Evolutionary conservation across 2,797 vertebrate species (phyloP).

Genomic region (Eremophila alpestris): DNA sequence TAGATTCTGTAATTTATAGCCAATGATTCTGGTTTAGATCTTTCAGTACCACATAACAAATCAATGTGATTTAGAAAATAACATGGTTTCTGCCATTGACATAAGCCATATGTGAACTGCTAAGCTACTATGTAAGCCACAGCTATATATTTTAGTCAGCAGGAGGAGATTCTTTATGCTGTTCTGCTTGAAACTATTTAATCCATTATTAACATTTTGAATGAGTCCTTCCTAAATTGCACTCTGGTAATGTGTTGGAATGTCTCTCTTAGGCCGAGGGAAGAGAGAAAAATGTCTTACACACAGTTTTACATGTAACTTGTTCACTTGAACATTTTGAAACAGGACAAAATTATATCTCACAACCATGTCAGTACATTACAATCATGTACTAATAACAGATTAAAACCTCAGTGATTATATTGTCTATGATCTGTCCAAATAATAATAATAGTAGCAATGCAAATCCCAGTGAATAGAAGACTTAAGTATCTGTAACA

Average conservation of each 20-base stretch:
- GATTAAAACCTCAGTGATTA: conserved; percentile 9
- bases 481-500: not conserved
- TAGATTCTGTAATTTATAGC: conserved; percentile 78
- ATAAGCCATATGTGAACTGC: conserved; percentile 82
- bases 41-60: conserved; percentile 83
- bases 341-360: not conserved
- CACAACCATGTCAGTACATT: not conserved
- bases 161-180: conserved; percentile 66
- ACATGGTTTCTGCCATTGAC: conserved; percentile 79
- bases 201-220: conserved; percentile 71
- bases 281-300: conserved; percentile 46
- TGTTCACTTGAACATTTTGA: not conserved
- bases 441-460: not conserved
- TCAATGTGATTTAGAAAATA: conserved; percentile 81
- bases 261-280: conserved; percentile 27
- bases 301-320: conserved; percentile 31
- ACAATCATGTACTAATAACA: not conserved
- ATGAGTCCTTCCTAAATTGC: conserved; percentile 60
- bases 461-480: not conserved
- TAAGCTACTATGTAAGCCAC: conserved; percentile 77
- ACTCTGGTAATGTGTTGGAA: conserved; percentile 57
- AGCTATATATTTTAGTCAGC: conserved; percentile 76
- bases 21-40: conserved; percentile 81
- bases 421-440: not conserved
- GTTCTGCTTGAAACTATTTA: conserved; percentile 61